Evolutionary conservation across 2,888 invertebrate genomes (phyloP), one percentile per base, ranked within the genome.

Genomic region (Hirtodrosophila duncani): DNA sequence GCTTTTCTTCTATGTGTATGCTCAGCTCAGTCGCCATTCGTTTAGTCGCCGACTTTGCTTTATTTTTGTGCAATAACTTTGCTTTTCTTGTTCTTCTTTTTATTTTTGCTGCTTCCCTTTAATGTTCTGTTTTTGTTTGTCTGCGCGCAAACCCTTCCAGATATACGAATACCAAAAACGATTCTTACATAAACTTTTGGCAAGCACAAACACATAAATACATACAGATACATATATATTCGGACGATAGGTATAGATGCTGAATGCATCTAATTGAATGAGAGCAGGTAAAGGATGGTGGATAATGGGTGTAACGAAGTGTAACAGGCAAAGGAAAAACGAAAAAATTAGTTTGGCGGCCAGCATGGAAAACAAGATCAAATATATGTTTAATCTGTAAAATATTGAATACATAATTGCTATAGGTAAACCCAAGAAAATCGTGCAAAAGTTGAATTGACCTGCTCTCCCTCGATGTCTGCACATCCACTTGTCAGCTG

Each of bases 31-130:
- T n/a, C n/a, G n/a, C n/a, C n/a, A n/a, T n/a, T n/a, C n/a, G n/a
- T n/a, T n/a, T n/a, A 67, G 43, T 42, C 26, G 52, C 41, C 52
- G 20, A n/a, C n/a, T 37, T 44, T 13, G 39, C 44, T 65, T 55
- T 31, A 56, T 55, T 58, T 53, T 49, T 31, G 30, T 26, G 75
- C 70, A 78, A 66, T 69, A 63, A 34, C 66, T 75, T 50, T 64
- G 53, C 23, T 36, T 10, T 17, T 58, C 41, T 58, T 42, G 42
- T 26, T 9, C 30, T 51, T 24, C 26, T 33, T 37, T 43, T 39
- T 11, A 13, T 42, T 7, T 42, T 24, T 63, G 34, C 41, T 44
- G 31, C 33, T 29, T 23, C 29, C 18, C 16, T 21, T 11, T 16
- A 10, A 30, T 38, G 23, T 26, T 11, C 33, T 29, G 24, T 37